Conservation (phyloP, 2,113 vertebrate species). For the Podocnemis expansa region DNA sequence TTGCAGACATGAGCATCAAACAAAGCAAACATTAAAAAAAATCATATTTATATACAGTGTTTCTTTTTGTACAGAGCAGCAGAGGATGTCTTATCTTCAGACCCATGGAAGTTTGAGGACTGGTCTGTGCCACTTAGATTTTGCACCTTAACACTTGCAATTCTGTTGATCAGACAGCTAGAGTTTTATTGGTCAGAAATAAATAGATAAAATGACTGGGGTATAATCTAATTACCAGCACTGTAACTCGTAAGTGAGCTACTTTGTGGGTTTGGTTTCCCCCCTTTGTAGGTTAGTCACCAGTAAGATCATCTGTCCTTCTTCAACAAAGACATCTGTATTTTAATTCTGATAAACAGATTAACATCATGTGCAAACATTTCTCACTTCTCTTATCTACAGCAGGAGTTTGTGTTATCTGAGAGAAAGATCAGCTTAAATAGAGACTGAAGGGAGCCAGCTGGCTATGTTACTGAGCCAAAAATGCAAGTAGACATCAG, state of each 20-base stretch:
- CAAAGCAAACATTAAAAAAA: neutral
- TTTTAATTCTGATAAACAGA: conserved; percentile 48
- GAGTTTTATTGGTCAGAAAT: conserved; percentile 23
- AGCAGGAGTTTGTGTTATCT: neutral
- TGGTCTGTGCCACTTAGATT: neutral
- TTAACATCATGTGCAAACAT: conserved; percentile 28
- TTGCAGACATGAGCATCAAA: neutral
- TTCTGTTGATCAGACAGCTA: conserved; percentile 21
- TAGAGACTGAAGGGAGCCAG: conserved; percentile 47
- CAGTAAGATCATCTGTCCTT: conserved; percentile 25
- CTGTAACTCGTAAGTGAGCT: conserved; percentile 4
- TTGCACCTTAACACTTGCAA: conserved; percentile 55
- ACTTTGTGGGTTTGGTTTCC: conserved; percentile 1
- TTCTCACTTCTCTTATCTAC: conserved; percentile 50
- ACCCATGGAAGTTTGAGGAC: neutral
- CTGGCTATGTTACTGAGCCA: neutral
- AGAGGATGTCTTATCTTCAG: neutral
- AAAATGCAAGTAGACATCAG: neutral
- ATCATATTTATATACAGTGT: neutral
- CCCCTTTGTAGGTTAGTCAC: conserved; percentile 52
- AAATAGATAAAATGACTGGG: conserved; percentile 32
- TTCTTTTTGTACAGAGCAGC: neutral
- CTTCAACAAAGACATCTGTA: conserved; percentile 12
- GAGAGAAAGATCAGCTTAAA: conserved; percentile 55
- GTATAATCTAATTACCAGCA: conserved; percentile 22